phyloP scores from a whole-genome alignment of 2,797 vertebrate genomes.

The Arrhamphus sclerolepis region DNA sequence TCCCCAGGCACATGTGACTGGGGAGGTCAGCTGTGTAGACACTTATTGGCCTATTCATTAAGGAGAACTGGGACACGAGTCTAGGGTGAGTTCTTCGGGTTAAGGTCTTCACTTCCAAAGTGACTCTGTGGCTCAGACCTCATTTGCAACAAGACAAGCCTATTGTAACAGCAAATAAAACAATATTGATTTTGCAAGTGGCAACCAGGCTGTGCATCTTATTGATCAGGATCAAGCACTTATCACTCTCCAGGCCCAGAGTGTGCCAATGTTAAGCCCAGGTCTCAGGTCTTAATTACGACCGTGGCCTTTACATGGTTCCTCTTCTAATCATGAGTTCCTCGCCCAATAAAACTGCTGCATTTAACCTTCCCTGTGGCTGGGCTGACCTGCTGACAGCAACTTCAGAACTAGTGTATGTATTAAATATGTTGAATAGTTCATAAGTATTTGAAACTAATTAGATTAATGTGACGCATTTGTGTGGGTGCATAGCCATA shows the following conservation, averaged over 20 bases:
- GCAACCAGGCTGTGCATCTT: conserved; percentile 78
- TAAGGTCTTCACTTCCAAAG: conserved; percentile 73
- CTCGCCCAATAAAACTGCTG: conserved; percentile 60
- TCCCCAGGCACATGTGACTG: conserved; percentile 8
- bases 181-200: conserved; percentile 85
- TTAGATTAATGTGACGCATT: too few relatives aligned
- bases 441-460: too few relatives aligned
- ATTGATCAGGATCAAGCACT: conserved; percentile 85
- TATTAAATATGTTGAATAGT: too few relatives aligned
- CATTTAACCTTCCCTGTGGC: conserved; percentile 63
- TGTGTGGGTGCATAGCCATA: too few relatives aligned
- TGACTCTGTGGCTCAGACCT: conserved; percentile 75
- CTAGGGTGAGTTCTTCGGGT: conserved; percentile 56
- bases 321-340: conserved; percentile 72
- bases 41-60: conserved; percentile 71
- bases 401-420: too few relatives aligned
- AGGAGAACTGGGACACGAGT: conserved; percentile 55
- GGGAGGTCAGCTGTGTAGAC: conserved; percentile 49
- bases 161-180: conserved; percentile 87
- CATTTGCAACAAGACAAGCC: conserved; percentile 84
- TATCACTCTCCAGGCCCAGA: conserved; percentile 81
- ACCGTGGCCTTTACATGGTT: conserved; percentile 73
- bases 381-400: background rate
- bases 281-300: conserved; percentile 81
- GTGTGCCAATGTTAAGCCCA: conserved; percentile 76